Evolutionary conservation across 1,140 invertebrate genomes (phyloP), one percentile per base, ranked within the genome.

Genomic region (Onthophagus taurus): DNA sequence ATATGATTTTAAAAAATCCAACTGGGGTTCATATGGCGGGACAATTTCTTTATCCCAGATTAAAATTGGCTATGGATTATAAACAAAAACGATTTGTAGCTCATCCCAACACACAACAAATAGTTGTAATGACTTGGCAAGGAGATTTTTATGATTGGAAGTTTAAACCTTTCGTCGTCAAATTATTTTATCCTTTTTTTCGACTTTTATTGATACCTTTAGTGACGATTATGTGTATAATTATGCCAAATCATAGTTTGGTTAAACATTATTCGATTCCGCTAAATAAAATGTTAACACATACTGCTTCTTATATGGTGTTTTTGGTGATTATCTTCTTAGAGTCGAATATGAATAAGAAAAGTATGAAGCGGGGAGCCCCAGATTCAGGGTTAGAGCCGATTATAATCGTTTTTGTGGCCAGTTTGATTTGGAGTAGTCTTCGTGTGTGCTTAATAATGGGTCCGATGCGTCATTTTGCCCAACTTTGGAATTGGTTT

Each of bases 31-130:
- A 45, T 21, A 59, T 16, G 43, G 36, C 36, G 55, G 58, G 47
- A 34, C 66, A 63, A 24, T 71, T 69, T 34, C 60, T 55, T 4
- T 72, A 71, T 34, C 80, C 78, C 2, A 61, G 83, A 19, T 58
- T 87, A 2, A 70, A 81, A 38, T 60, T 85, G 41, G 82, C 81
- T 0, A 70, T 86, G 44, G 78, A 82, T 54, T 77, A 75, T 54
- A 75, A 78, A 49, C 81, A 86, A 53, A 85, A 83, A 57, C 72
- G 72, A 56, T 85, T 86, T 55, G 78, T 86, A 0, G 78, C 82
- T 2, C 80, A 85, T 61, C 74, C 80, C 0, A 80, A 83, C 52
- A 76, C 80, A 13, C 83, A 86, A 60, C 78, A 82, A 58, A 58
- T 65, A 21, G 51, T 65, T 4, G 59, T 63, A 44, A 38, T 57